Conservation (phyloP, 2,888 invertebrate species). For the Dasysyrphus tricinctus region DNA sequence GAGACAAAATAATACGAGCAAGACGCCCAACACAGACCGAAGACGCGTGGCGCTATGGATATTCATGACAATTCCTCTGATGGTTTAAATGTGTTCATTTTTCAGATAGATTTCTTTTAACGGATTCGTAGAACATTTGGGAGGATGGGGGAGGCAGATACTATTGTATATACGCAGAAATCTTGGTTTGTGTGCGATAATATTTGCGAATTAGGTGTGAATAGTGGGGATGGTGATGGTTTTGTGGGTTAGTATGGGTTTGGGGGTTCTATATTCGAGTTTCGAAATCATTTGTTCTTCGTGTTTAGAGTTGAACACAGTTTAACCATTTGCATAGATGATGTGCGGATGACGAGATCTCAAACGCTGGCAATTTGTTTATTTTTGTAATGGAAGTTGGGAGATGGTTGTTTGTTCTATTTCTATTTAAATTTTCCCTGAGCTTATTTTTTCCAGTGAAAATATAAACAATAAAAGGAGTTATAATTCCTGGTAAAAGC, state of each 20-base stretch:
- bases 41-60: slow-evolving; percentile 55
- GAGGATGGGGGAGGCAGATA: slow-evolving; percentile 29
- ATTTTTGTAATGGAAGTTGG: background rate
- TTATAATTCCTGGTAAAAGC: background rate
- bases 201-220: slow-evolving; percentile 70
- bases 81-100: slow-evolving; percentile 72
- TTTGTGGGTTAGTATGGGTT: slow-evolving; percentile 16
- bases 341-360: slow-evolving; percentile 50
- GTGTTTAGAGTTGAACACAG: slow-evolving; percentile 42
- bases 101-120: slow-evolving; percentile 67
- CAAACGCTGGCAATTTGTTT: slow-evolving; percentile 51
- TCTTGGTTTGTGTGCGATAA: slow-evolving; percentile 29
- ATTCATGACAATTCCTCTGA: slow-evolving; percentile 72
- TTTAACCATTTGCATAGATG: slow-evolving; percentile 48
- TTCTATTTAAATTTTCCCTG: slow-evolving; percentile 2
- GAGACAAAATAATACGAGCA: background rate
- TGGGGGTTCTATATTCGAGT: background rate
- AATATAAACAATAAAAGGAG: background rate
- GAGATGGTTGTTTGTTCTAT: slow-evolving; percentile 33
- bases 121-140: no score
- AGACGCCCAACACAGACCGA: slow-evolving; percentile 15
- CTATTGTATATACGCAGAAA: slow-evolving; percentile 38
- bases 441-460: slow-evolving; percentile 1
- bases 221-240: slow-evolving; percentile 53
- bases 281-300: slow-evolving; percentile 47